phyloP scores from a whole-genome alignment of 2,113 vertebrate genomes.

The Lethenteron reissneri region DNA sequence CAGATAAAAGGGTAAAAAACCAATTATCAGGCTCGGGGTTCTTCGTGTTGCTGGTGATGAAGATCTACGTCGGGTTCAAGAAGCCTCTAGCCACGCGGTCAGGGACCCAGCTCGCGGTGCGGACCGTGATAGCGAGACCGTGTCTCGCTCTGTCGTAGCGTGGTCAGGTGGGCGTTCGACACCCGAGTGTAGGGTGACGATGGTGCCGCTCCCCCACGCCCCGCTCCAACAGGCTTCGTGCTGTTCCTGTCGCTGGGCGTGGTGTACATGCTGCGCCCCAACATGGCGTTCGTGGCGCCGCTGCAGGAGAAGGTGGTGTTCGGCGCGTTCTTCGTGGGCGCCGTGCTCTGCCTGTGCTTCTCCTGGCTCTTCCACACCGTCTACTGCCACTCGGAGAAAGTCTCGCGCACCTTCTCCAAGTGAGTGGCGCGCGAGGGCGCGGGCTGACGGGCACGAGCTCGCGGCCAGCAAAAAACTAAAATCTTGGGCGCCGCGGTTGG shows the following conservation, averaged over 20 bases:
- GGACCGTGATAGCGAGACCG: too few relatives aligned
- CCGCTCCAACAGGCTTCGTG: slow-evolving; percentile 14
- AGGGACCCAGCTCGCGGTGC: too few relatives aligned
- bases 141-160: too few relatives aligned
- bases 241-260: slow-evolving; percentile 18
- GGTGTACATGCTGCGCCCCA: slow-evolving; percentile 18
- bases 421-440: slow-evolving; percentile 14
- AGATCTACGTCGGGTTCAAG: too few relatives aligned
- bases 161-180: too few relatives aligned
- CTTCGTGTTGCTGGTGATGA: too few relatives aligned
- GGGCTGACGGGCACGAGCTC: background rate
- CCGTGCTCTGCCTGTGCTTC: slow-evolving; percentile 19
- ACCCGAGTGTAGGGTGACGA: too few relatives aligned
- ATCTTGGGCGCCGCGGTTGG: background rate
- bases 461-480: background rate
- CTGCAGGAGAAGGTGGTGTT: slow-evolving; percentile 21
- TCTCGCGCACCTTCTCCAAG: slow-evolving; percentile 45
- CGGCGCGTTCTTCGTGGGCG: slow-evolving; percentile 20
- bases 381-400: slow-evolving; percentile 46
- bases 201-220: too few relatives aligned
- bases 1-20: too few relatives aligned
- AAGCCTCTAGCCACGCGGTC: too few relatives aligned
- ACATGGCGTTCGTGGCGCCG: slow-evolving; percentile 18
- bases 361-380: slow-evolving; percentile 34
- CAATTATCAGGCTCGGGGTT: too few relatives aligned